Conservation (phyloP, 2,113 vertebrate species). For the Plestiodon gilberti region DNA sequence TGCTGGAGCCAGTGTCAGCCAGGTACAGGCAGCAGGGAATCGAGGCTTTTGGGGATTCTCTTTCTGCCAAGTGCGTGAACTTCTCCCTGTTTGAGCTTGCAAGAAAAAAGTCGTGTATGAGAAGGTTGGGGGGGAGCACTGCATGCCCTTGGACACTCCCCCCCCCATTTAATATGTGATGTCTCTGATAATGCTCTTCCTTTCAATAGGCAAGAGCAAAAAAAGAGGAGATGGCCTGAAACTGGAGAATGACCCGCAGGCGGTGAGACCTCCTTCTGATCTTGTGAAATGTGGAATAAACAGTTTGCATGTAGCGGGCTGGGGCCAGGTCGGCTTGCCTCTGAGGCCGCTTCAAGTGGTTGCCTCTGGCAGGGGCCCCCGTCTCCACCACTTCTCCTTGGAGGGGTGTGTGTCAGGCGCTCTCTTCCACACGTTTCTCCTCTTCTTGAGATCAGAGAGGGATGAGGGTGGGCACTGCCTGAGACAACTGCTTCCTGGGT, state of each 20-base stretch:
- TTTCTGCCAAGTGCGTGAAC: not conserved
- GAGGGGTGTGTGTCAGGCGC: too few relatives aligned
- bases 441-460: too few relatives aligned
- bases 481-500: too few relatives aligned
- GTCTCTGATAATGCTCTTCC: slow-evolving; percentile 31
- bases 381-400: too few relatives aligned
- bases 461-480: too few relatives aligned
- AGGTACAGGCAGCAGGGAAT: too few relatives aligned
- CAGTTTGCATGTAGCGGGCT: not conserved
- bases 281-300: not conserved
- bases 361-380: too few relatives aligned
- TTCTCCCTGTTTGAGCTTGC: not conserved
- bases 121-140: not conserved
- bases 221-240: slow-evolving; percentile 92
- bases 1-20: not conserved
- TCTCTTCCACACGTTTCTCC: too few relatives aligned
- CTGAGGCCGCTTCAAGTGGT: too few relatives aligned
- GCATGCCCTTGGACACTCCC: not conserved
- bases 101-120: not conserved
- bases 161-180: not conserved
- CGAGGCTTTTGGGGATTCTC: not conserved
- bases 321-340: not conserved
- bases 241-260: slow-evolving; percentile 95
- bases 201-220: slow-evolving; percentile 90
- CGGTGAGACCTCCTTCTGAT: slow-evolving; percentile 79